Percentiles rank a stretch among this genome's conserved stretches.
phyloP scores from a whole-genome alignment of 2,113 vertebrate species.

The Triplophysa rosa region DNA sequence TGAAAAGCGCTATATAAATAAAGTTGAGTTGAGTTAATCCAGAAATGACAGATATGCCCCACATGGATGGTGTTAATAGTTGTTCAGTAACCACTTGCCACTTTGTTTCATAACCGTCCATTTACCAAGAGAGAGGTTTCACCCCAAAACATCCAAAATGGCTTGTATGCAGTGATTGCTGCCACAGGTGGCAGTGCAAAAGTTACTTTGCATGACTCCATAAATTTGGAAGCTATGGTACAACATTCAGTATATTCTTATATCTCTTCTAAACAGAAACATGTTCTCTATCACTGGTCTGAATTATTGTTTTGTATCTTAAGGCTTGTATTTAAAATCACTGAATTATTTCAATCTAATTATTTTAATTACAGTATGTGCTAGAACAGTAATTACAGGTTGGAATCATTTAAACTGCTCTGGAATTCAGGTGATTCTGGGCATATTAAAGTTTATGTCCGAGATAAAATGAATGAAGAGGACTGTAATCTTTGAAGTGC shows the following conservation, averaged over 20 bases:
- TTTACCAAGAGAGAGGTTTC: constrained; percentile 75
- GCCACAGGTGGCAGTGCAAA: constrained; percentile 78
- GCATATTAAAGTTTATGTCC: constrained; percentile 99
- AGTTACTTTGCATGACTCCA: constrained; percentile 83
- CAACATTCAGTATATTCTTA: constrained; percentile 64
- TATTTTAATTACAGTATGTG: constrained; percentile 95
- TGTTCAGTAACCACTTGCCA: constrained; percentile 55
- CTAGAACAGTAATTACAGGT: constrained; percentile 99
- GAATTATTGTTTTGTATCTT: constrained; percentile 99
- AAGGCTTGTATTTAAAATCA: constrained; percentile 98
- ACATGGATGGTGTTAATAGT: constrained; percentile 45
- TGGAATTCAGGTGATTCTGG: constrained; percentile 91
- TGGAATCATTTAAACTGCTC: constrained; percentile 95
- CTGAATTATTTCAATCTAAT: constrained; percentile 99
- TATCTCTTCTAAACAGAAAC: constrained; percentile 90
- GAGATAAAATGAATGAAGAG: constrained; percentile 99
- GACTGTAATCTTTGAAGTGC: constrained; percentile 85
- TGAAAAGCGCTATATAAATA: no score
- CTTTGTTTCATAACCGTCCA: constrained; percentile 52
- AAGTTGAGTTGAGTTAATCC: no score
- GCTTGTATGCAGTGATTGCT: constrained; percentile 67
- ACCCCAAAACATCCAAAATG: constrained; percentile 70
- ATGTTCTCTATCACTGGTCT: constrained; percentile 94
- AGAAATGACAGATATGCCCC: no score
- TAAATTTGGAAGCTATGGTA: constrained; percentile 86